These are phyloP conservation scores for Poeciliopsis prolifica DNA, from an alignment of 2,113 vertebrate species.

Conservation along the genomic window DNA sequence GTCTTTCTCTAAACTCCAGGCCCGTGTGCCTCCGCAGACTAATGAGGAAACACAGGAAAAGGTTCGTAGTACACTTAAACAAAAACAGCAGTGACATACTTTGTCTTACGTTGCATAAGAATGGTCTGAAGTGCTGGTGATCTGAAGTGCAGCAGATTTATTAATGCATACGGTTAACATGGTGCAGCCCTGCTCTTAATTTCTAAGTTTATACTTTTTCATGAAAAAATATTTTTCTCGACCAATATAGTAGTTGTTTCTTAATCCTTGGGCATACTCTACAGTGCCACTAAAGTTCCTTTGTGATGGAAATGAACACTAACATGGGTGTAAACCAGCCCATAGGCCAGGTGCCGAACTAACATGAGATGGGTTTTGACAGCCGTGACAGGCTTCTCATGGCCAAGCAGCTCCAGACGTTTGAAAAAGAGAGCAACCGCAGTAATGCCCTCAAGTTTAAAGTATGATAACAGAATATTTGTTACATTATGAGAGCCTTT, in stretches of 20 bases:
- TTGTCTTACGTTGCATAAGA: constrained; percentile 10
- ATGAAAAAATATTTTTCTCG: constrained; percentile 3
- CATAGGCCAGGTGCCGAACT: constrained; percentile 42
- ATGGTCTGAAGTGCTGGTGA: background rate
- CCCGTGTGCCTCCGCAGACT: constrained; percentile 56
- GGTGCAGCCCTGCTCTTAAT: no score
- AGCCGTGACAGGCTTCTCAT: constrained; percentile 36
- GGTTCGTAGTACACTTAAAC: constrained; percentile 7
- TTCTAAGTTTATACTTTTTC: background rate
- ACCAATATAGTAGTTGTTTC: background rate
- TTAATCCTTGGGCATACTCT: constrained; percentile 2
- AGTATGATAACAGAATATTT: constrained; percentile 19
- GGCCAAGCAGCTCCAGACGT: constrained; percentile 3
- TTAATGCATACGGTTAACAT: background rate
- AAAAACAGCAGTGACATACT: constrained; percentile 13
- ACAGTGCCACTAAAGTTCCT: constrained; percentile 26
- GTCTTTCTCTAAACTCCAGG: constrained; percentile 46
- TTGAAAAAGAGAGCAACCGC: constrained; percentile 6
- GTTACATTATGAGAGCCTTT: background rate
- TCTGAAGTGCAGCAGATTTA: background rate
- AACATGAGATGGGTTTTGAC: constrained; percentile 36
- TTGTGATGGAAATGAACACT: constrained; percentile 52
- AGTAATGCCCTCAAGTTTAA: constrained; percentile 14
- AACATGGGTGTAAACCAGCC: constrained; percentile 11
- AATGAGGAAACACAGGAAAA: constrained; percentile 57